Evolutionary conservation across 1,140 invertebrate species (phyloP).

Genomic region (Anastatus disparis): DNA sequence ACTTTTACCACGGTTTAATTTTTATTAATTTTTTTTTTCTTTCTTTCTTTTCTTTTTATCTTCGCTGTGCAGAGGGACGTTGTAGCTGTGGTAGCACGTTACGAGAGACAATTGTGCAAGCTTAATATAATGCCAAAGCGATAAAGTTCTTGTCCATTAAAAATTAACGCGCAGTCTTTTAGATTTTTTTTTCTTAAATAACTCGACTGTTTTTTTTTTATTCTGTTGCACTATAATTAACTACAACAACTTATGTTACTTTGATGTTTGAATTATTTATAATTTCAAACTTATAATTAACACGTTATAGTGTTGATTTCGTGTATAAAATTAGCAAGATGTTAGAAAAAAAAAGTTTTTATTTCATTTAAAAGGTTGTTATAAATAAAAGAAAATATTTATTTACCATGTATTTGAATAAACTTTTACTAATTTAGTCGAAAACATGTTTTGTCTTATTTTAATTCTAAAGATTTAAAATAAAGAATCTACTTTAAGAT

Average conservation of each 20-base stretch:
- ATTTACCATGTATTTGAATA: too few relatives aligned
- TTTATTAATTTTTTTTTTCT: conserved; percentile 12
- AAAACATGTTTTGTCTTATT: too few relatives aligned
- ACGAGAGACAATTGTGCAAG: neutral
- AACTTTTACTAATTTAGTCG: too few relatives aligned
- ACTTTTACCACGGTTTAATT: conserved; percentile 18
- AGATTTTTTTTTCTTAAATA: conserved; percentile 1
- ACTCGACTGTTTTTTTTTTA: neutral
- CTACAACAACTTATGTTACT: neutral
- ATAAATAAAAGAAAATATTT: too few relatives aligned
- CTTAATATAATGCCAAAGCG: conserved; percentile 19
- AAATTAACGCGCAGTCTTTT: conserved; percentile 1
- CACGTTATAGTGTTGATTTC: neutral
- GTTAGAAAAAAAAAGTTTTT: too few relatives aligned
- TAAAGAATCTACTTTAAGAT: too few relatives aligned
- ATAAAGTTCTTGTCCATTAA: conserved; percentile 5
- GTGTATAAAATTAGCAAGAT: too few relatives aligned
- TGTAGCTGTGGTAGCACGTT: neutral
- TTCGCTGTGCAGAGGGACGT: too few relatives aligned
- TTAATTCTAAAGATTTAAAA: too few relatives aligned
- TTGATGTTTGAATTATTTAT: conserved; percentile 9
- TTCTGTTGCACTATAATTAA: conserved; percentile 4
- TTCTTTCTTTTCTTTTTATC: neutral
- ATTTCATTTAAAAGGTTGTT: too few relatives aligned
- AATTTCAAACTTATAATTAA: neutral